Conservation (phyloP, 2,797 vertebrate species). For the Etheostoma nigrum region DNA sequence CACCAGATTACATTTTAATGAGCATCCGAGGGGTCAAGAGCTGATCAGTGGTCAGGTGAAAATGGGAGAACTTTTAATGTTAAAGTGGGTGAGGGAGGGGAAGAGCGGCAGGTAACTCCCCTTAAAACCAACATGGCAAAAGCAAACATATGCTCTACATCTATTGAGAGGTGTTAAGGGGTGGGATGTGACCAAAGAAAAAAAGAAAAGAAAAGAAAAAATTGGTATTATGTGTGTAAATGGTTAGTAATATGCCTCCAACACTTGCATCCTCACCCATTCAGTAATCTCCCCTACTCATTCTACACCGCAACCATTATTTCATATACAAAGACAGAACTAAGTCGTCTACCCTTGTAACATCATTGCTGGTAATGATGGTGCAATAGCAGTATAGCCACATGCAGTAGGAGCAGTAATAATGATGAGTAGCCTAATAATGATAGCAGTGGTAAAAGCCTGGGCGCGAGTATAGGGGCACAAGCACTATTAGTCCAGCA, state of each 20-base stretch:
- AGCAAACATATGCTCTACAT: constrained; percentile 24
- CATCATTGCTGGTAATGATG: constrained; percentile 53
- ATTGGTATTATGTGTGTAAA: constrained; percentile 25
- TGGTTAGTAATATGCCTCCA: constrained; percentile 40
- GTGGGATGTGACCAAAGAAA: constrained; percentile 18
- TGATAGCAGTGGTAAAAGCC: constrained; percentile 51
- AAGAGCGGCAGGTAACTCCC: constrained; percentile 37
- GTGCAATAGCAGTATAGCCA: constrained; percentile 47
- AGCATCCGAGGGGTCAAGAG: constrained; percentile 30
- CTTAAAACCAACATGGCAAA: constrained; percentile 53
- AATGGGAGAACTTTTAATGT: constrained; percentile 60
- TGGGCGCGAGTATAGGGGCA: constrained; percentile 28
- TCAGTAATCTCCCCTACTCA: constrained; percentile 25
- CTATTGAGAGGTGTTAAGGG: constrained; percentile 27
- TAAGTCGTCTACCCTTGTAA: constrained; percentile 33
- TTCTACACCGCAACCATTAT: constrained; percentile 42
- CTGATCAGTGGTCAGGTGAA: constrained; percentile 50
- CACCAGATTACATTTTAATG: constrained; percentile 36
- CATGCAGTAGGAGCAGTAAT: constrained; percentile 50
- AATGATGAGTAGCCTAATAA: constrained; percentile 57
- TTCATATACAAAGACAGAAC: constrained; percentile 52
- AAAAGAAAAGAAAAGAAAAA: not conserved
- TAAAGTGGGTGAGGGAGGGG: constrained; percentile 39
- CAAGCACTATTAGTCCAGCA: constrained; percentile 52
- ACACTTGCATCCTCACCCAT: constrained; percentile 36